Base-by-base conservation (phyloP, 1,140 invertebrate species). In the Pseudomyrmex pallidus region DNA sequence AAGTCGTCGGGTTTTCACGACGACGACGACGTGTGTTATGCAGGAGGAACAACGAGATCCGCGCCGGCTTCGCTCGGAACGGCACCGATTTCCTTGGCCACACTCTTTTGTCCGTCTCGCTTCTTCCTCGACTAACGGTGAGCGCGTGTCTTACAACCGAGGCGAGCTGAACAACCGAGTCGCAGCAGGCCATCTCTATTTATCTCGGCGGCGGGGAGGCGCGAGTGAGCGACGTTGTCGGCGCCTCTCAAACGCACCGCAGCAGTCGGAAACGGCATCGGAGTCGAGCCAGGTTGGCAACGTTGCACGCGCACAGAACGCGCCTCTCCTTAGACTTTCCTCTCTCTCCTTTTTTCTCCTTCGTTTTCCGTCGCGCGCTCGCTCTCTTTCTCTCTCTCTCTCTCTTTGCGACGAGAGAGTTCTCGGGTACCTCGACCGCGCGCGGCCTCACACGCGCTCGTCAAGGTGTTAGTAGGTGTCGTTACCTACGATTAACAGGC, bases 51-150 rank as follows among this genome's bases (percentile, higher is more conserved):
- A 78, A 77, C 87, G 76, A 87, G 35, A 35, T 35, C 35, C 35
- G 84, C 83, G 83, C 66, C 61, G 85, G 50, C 77, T 87, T 35
- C 57, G 67, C 74, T 87, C 50, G 50, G 85, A 63, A 76, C 83
- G 90, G 82, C 78, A 87, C 35, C 85, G 85, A 85, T 90, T 90
- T 89, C 87, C 83, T 85, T 59, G 62, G 72, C 76, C 89, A 68
- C 89, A 68, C 74, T 84, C 82, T 64, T 64, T 82, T 80, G 66
- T 90, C 84, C 80, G 76, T 90, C 89, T 87, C 91, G 86, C 88
- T 92, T 68, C 85, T 88, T 70, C 83, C 85, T 87, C 82, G 89
- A 87, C 85, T 90, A 91, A 91, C 90, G 87, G 88, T 89, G 87
- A 83, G 87, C 85, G 87, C 80, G 82, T 89, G 72, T 64, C 85